Percentiles rank a stretch among this genome's conserved stretches.
Conservation (phyloP, 2,113 vertebrate genomes). For the Myrmecobius fasciatus region DNA sequence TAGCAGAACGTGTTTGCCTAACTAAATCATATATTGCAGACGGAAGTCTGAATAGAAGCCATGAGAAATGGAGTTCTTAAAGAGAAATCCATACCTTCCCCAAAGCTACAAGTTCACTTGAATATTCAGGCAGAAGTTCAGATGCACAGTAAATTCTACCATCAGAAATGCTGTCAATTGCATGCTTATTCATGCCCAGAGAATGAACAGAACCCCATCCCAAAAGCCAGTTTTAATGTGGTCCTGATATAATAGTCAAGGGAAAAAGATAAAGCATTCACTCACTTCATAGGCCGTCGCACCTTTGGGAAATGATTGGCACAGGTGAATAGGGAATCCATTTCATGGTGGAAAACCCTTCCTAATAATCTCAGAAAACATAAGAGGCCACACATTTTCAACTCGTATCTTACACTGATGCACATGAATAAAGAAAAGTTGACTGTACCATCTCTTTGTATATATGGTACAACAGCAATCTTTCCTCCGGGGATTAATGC, state of each 20-base stretch:
- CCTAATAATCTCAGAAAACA: background rate
- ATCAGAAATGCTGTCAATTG: slow-evolving; percentile 18
- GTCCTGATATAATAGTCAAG: slow-evolving; percentile 21
- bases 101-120: background rate
- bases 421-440: slow-evolving; percentile 28
- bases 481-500: slow-evolving; percentile 9
- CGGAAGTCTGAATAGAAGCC: background rate
- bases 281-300: slow-evolving; percentile 1
- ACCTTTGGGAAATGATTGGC: background rate
- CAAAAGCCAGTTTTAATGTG: slow-evolving; percentile 21
- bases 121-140: slow-evolving; percentile 24
- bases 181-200: background rate
- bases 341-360: slow-evolving; percentile 21
- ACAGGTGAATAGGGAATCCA: background rate
- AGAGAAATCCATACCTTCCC: background rate
- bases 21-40: slow-evolving; percentile 19
- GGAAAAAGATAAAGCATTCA: background rate
- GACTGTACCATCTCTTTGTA: background rate
- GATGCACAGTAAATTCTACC: background rate
- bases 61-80: background rate
- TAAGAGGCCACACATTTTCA: slow-evolving; percentile 15
- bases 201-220: background rate
- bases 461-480: background rate
- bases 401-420: background rate
- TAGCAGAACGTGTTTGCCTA: background rate